Conservation (phyloP, 2,113 vertebrate genomes). For the Anhinga anhinga region DNA sequence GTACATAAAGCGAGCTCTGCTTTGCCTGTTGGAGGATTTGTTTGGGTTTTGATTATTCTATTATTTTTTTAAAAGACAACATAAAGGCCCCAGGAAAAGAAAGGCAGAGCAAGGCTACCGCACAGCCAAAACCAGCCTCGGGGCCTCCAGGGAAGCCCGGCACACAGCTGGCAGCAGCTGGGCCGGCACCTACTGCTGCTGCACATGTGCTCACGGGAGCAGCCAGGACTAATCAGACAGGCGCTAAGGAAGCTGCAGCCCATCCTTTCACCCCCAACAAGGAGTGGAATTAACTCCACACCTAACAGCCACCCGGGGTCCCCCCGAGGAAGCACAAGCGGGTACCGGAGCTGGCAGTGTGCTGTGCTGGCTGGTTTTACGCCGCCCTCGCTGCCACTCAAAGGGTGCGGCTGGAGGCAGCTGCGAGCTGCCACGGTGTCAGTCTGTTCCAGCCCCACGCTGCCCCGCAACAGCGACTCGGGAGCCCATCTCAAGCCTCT, state of each 20-base stretch:
- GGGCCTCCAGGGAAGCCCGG: accelerated
- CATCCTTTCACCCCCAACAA: background rate
- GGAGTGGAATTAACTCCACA: background rate
- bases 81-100: background rate
- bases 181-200: background rate
- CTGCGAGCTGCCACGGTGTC: accelerated
- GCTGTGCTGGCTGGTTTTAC: accelerated
- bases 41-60: background rate
- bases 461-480: background rate
- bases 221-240: background rate
- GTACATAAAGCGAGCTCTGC: background rate
- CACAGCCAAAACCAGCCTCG: background rate
- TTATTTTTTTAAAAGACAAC: background rate
- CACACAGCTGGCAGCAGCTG: background rate
- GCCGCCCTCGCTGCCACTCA: accelerated
- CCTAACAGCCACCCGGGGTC: background rate
- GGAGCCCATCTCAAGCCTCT: accelerated
- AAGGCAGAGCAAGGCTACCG: background rate
- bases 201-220: accelerated
- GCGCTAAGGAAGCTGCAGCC: background rate
- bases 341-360: accelerated
- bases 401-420: background rate
- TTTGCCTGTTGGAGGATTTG: background rate
- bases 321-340: background rate
- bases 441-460: background rate